Percentiles rank a stretch among this genome's conserved stretches.
phyloP scores from a whole-genome alignment of 1,140 invertebrate genomes.

The Zaprionus kolodkinae region DNA sequence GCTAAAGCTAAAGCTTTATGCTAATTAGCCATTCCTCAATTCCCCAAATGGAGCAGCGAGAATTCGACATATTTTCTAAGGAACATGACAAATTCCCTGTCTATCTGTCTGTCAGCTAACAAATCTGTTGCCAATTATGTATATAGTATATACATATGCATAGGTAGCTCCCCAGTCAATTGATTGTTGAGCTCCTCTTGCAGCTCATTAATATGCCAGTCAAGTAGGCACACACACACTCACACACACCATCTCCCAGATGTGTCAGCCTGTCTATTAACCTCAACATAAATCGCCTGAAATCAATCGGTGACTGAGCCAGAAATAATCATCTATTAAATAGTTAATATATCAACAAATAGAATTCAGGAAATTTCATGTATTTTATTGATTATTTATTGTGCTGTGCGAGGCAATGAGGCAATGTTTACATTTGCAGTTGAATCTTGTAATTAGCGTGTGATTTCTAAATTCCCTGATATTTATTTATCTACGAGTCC shows the following conservation, averaged over 20 bases:
- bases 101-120: slow-evolving; percentile 11
- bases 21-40: slow-evolving; percentile 23
- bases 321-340: slow-evolving; percentile 30
- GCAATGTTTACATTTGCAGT: slow-evolving; percentile 25
- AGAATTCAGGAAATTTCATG: slow-evolving; percentile 27
- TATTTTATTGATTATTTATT: slow-evolving; percentile 46
- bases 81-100: background rate
- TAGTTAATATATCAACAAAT: slow-evolving; percentile 43
- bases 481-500: slow-evolving; percentile 16
- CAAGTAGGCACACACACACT: slow-evolving; percentile 13
- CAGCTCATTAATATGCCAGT: slow-evolving; percentile 37
- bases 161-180: background rate
- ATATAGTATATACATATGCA: background rate
- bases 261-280: slow-evolving; percentile 6
- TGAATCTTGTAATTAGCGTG: slow-evolving; percentile 33
- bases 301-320: slow-evolving; percentile 25
- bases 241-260: background rate
- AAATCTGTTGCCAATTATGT: slow-evolving; percentile 23
- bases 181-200: slow-evolving; percentile 16
- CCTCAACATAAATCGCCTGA: slow-evolving; percentile 21
- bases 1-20: slow-evolving; percentile 21
- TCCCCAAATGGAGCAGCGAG: background rate
- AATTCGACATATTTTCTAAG: slow-evolving; percentile 12
- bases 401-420: background rate
- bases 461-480: slow-evolving; percentile 3